phyloP scores from a whole-genome alignment of 2,888 invertebrate species.

The Allygus modestus region DNA sequence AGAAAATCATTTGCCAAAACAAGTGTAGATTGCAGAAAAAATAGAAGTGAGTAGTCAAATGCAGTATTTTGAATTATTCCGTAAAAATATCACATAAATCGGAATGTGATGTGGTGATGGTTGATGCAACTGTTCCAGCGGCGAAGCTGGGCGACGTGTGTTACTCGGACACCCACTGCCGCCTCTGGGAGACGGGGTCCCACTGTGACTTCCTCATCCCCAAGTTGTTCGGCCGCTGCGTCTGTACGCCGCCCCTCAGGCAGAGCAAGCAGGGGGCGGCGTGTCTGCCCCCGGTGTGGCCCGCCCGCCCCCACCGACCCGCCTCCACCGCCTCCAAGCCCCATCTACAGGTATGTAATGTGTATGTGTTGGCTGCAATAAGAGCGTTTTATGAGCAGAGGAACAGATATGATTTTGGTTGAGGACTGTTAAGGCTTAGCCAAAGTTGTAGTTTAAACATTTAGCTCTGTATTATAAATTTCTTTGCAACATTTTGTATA shows the following conservation, averaged over 20 bases:
- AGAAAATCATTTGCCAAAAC: no score
- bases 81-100: no score
- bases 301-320: slow-evolving; percentile 62
- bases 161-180: slow-evolving; percentile 93
- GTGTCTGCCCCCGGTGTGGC: slow-evolving; percentile 74
- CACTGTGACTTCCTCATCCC: slow-evolving; percentile 94
- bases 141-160: slow-evolving; percentile 92
- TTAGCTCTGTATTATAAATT: no score
- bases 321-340: slow-evolving; percentile 71
- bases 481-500: no score
- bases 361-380: slow-evolving; percentile 63
- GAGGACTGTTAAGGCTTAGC: no score
- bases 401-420: no score
- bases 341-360: slow-evolving; percentile 65
- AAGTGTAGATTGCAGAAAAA: no score
- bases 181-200: slow-evolving; percentile 88
- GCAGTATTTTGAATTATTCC: no score
- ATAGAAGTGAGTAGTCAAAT: no score
- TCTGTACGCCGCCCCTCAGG: slow-evolving; percentile 84
- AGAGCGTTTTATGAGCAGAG: no score
- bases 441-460: no score
- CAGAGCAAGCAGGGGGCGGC: slow-evolving; percentile 75
- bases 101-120: no score
- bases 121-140: slow-evolving; percentile 78
- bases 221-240: slow-evolving; percentile 92